phyloP scores from a whole-genome alignment of 1,140 invertebrate species.

The Calosoma granatense region DNA sequence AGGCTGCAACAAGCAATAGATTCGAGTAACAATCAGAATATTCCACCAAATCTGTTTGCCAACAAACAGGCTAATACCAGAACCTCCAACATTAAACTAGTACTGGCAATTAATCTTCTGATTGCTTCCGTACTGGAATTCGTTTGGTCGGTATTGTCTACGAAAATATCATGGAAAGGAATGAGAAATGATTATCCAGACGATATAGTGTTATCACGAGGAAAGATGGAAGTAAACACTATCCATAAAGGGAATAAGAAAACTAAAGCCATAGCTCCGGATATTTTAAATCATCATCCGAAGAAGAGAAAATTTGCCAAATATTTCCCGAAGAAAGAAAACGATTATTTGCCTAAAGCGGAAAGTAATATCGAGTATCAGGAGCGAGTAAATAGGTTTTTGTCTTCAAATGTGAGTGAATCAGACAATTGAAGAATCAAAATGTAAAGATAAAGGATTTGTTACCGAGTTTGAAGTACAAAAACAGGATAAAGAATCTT shows the following conservation, averaged over 20 bases:
- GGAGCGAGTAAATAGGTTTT: constrained; percentile 28
- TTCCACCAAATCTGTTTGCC: background rate
- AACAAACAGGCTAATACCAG: constrained; percentile 1
- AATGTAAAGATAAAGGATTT: background rate
- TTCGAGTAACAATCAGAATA: background rate
- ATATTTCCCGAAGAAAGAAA: constrained; percentile 40
- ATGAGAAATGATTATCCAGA: constrained; percentile 49
- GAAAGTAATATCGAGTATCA: constrained; percentile 29
- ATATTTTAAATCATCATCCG: constrained; percentile 42
- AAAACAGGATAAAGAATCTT: too few species aligned
- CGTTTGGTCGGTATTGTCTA: constrained; percentile 47
- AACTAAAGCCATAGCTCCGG: constrained; percentile 34
- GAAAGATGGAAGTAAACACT: constrained; percentile 39
- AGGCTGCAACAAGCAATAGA: background rate
- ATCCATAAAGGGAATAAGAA: constrained; percentile 43
- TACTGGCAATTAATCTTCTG: constrained; percentile 46
- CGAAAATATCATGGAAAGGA: constrained; percentile 46
- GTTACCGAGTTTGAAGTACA: background rate
- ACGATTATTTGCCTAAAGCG: constrained; percentile 40
- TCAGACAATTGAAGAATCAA: constrained; percentile 7
- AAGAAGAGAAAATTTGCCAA: constrained; percentile 39
- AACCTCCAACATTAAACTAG: constrained; percentile 19
- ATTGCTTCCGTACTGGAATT: constrained; percentile 46
- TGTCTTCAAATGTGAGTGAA: constrained; percentile 16
- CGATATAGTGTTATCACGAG: constrained; percentile 31